These are phyloP conservation scores for Onychomys torridus DNA, from an alignment of 2,797 vertebrate genomes.

Conservation along the genomic window DNA sequence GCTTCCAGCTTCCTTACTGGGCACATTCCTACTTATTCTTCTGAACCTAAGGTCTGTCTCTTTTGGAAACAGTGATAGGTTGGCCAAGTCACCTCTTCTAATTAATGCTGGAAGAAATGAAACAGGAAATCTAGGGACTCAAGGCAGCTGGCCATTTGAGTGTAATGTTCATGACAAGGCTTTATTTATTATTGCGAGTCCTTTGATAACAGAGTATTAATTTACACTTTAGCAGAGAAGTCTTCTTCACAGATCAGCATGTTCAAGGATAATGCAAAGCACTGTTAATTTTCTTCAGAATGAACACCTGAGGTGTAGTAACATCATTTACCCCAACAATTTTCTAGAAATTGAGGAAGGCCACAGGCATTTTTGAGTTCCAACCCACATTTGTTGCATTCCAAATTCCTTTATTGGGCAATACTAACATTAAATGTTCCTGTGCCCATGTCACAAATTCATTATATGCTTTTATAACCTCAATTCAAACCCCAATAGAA, in stretches of 20 bases:
- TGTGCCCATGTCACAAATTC: background rate
- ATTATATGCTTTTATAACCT: background rate
- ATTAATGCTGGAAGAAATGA: background rate
- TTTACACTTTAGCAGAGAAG: background rate
- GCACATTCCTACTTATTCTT: background rate
- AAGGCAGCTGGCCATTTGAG: background rate
- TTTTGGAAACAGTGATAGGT: background rate
- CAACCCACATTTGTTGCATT: background rate
- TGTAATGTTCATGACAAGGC: background rate
- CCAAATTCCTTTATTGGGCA: background rate
- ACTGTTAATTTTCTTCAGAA: background rate
- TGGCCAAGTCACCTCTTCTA: background rate
- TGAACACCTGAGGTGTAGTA: background rate
- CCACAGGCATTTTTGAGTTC: background rate
- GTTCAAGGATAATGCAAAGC: background rate
- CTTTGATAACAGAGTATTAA: background rate
- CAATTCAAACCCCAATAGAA: background rate
- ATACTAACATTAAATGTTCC: background rate
- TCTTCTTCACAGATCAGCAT: background rate
- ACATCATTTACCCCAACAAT: background rate
- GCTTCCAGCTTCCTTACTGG: background rate
- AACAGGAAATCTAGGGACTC: no score
- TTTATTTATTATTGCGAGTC: background rate
- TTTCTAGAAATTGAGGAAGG: background rate
- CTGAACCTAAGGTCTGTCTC: background rate